Percentiles rank a stretch among this genome's conserved stretches.
phyloP scores from a whole-genome alignment of 2,113 vertebrate genomes.

The Megaceryle torquata region DNA sequence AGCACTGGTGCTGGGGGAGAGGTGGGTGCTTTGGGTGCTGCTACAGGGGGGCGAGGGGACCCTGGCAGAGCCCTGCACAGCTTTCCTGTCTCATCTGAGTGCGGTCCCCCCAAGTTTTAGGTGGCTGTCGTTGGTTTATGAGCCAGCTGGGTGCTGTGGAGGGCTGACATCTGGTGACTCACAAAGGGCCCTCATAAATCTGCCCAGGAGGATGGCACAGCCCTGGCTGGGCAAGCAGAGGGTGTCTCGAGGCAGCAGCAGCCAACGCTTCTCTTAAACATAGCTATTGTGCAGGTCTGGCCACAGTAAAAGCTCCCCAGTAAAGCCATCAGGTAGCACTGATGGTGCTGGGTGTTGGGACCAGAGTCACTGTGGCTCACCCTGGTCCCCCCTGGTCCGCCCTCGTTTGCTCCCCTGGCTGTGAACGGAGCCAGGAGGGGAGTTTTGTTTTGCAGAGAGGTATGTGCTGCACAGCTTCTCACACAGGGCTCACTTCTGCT shows the following conservation, averaged over 20 bases:
- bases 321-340: accelerated
- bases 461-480: background rate
- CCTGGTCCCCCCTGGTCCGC: accelerated
- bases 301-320: accelerated
- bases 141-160: background rate
- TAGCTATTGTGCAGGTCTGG: background rate
- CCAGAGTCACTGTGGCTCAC: accelerated
- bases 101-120: background rate
- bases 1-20: accelerated
- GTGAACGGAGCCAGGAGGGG: background rate
- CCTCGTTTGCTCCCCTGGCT: background rate
- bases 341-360: accelerated
- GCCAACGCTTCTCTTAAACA: accelerated
- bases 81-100: background rate
- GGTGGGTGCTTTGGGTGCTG: background rate
- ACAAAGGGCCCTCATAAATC: background rate
- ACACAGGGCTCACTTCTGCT: background rate
- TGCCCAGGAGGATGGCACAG: background rate
- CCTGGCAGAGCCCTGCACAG: accelerated
- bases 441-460: background rate
- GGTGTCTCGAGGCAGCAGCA: background rate
- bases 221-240: background rate
- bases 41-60: accelerated
- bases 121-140: background rate
- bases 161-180: background rate